phyloP scores from a whole-genome alignment of 2,797 vertebrate species.

The Rhinella marina region DNA sequence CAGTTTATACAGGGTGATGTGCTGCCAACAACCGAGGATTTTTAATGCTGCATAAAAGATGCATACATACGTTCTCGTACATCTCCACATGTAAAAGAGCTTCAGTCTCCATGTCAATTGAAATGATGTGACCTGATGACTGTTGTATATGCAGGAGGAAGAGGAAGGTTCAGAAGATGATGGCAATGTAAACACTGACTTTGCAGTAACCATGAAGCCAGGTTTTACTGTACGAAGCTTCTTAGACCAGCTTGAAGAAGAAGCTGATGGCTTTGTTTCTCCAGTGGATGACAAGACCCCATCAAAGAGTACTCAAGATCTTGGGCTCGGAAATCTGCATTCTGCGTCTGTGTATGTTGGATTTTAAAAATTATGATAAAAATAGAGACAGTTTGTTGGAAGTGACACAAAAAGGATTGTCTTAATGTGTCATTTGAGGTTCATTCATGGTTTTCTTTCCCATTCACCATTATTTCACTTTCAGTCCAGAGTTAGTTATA shows the following conservation, averaged over 20 bases:
- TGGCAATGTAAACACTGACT: constrained; percentile 77
- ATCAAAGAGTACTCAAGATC: constrained; percentile 84
- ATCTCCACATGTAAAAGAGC: no score
- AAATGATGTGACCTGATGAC: background rate
- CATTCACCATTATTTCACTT: no score
- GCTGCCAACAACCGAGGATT: no score
- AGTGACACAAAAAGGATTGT: background rate
- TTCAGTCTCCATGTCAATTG: background rate
- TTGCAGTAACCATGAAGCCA: constrained; percentile 78
- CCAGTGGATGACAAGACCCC: constrained; percentile 90
- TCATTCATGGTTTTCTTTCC: no score
- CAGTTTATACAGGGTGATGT: no score
- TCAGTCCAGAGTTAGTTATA: no score
- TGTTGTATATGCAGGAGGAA: constrained; percentile 79
- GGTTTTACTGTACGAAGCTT: constrained; percentile 84
- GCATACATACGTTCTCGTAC: no score
- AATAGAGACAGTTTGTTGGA: background rate
- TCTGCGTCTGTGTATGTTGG: constrained; percentile 87
- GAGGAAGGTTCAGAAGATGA: constrained; percentile 94
- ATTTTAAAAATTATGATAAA: constrained; percentile 2
- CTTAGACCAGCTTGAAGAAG: constrained; percentile 90
- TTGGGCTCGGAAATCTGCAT: constrained; percentile 92
- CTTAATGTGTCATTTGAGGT: background rate
- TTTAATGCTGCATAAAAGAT: no score
- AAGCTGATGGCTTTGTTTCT: constrained; percentile 90